Evolutionary conservation across 2,113 vertebrate species (phyloP).

Genomic region (Gymnarchus niloticus): DNA sequence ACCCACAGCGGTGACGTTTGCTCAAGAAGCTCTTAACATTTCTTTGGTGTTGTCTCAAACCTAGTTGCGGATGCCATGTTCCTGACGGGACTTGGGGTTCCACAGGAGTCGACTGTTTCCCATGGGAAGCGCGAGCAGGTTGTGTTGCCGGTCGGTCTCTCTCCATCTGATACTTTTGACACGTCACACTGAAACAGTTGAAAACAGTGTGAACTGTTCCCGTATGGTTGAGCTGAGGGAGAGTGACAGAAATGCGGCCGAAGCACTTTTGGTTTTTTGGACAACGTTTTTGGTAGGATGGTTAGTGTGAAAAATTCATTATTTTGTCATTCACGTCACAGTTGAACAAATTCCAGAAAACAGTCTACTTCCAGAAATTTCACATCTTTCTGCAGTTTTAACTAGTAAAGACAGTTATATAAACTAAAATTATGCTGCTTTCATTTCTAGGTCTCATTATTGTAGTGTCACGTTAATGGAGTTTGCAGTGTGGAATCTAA

Average conservation of each 20-base stretch:
- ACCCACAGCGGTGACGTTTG: neutral
- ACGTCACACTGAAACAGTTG: neutral
- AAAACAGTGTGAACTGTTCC: neutral
- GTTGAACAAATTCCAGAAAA: neutral
- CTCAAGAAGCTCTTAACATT: neutral
- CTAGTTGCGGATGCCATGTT: neutral
- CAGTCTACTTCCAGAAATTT: neutral
- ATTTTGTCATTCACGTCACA: neutral
- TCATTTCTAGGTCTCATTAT: neutral
- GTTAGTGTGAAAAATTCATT: neutral
- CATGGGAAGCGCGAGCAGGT: slow-evolving; percentile 2
- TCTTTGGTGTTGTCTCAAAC: neutral
- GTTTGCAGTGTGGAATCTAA: slow-evolving; percentile 9
- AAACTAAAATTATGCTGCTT: neutral
- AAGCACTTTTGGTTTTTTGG: neutral
- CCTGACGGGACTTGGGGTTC: neutral
- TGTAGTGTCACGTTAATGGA: neutral
- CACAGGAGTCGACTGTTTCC: neutral
- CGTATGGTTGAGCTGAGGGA: neutral
- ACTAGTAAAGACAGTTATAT: neutral
- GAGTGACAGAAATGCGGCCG: neutral
- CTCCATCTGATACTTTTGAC: neutral
- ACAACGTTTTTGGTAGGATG: neutral
- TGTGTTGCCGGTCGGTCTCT: neutral
- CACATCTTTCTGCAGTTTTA: neutral